A percentile compares a stretch with the other conserved stretches of the same genome.
These are phyloP conservation scores for Microcebus ravelobensis DNA, from an alignment of 2,113 vertebrate genomes.

Conservation along the genomic window DNA sequence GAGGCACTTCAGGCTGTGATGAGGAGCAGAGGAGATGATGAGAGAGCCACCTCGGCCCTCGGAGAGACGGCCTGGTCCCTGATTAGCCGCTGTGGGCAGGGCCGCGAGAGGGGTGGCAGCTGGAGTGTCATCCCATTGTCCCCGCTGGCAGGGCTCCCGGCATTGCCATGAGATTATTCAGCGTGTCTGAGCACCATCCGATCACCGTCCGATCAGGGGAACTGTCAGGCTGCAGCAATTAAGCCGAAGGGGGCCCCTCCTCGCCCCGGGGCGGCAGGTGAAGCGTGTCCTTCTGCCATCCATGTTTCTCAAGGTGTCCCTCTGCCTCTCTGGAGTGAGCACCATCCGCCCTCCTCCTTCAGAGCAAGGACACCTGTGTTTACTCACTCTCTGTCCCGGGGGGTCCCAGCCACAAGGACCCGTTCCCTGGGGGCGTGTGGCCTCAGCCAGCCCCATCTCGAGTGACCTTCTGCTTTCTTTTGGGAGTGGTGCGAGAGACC, in stretches of 20 bases:
- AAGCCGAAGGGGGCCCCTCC: no score
- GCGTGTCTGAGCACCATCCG: accelerated
- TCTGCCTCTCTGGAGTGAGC: background rate
- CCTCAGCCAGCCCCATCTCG: accelerated
- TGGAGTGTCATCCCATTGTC: background rate
- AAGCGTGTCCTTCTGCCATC: accelerated
- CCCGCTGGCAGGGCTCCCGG: accelerated
- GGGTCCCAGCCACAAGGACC: background rate
- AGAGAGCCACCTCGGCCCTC: accelerated
- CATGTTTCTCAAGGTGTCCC: accelerated
- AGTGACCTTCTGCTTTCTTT: no score
- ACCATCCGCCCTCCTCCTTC: no score
- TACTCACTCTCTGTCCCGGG: accelerated
- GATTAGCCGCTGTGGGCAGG: background rate
- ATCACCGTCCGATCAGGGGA: accelerated
- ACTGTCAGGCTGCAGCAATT: background rate
- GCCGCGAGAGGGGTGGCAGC: background rate
- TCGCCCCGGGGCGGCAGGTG: background rate
- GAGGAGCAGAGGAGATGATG: no score
- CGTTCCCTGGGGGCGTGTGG: accelerated
- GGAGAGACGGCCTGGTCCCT: background rate
- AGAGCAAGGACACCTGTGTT: background rate
- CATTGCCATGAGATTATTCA: background rate
- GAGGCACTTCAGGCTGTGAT: background rate
- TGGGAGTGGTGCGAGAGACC: accelerated